These are phyloP conservation scores for Hippopotamyrus pictus DNA, from an alignment of 2,797 vertebrate genomes.

Conservation along the genomic window DNA sequence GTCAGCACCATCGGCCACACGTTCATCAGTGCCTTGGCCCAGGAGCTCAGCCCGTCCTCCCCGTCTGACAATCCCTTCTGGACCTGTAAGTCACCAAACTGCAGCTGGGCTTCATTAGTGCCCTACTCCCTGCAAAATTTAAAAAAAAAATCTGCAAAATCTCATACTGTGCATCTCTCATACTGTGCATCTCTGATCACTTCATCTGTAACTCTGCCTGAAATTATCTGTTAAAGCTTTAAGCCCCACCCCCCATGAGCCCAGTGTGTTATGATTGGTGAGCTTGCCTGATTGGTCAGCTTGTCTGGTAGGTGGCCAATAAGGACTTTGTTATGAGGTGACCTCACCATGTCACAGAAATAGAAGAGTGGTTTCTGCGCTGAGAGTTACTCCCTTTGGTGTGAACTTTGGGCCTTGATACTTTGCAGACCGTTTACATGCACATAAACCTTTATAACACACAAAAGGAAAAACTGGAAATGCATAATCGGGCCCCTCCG, in stretches of 20 bases:
- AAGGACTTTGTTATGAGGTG: background rate
- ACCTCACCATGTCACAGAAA: background rate
- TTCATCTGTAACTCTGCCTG: background rate
- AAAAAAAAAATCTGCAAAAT: background rate
- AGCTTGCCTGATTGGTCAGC: background rate
- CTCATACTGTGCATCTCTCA: background rate
- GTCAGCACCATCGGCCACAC: slow-evolving; percentile 89
- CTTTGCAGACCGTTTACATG: background rate
- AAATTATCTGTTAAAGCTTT: background rate
- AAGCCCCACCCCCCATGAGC: background rate
- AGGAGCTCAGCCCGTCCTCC: slow-evolving; percentile 23
- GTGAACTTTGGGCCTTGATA: background rate
- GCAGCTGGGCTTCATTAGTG: background rate
- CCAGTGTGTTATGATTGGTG: background rate
- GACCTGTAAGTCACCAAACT: slow-evolving; percentile 68
- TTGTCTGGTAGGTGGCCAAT: background rate
- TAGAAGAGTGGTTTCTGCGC: background rate
- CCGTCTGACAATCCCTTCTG: slow-evolving; percentile 58
- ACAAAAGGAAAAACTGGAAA: background rate
- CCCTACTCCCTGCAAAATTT: background rate
- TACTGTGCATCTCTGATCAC: background rate
- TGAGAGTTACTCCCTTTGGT: background rate
- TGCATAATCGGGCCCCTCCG: background rate
- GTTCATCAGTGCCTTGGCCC: slow-evolving; percentile 68
- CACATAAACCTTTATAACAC: background rate